Evolutionary conservation across 1,140 invertebrate genomes (phyloP), one percentile per base, ranked within the genome.

Genomic region (Hyles euphorbiae): DNA sequence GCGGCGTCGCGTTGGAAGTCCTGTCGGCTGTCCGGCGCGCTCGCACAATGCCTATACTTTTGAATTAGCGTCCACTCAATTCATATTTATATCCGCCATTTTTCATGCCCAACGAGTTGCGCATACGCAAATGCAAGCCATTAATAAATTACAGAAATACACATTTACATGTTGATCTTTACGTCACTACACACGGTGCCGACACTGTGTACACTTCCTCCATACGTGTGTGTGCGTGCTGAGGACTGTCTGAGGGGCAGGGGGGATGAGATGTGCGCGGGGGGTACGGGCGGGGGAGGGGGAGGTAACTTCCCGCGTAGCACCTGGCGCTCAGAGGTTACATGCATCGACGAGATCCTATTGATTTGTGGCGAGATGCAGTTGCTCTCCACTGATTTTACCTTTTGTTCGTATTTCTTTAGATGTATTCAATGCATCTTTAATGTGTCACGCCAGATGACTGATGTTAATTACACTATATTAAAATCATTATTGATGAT

Each of bases 311-410:
- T 85, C 82, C 84, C 82, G 82, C 78, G 68, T 79, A 83, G 79
- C 82, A 85, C 82, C 84, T 85, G 81, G 84, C 82, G 81, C 74
- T 70, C 72, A 59, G 77, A 81, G 81, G 79, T 74, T 79, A 81
- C 79, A 70, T 76, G 65, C 60, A 67, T 78, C 81, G 74, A 81
- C 73, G 64, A 74, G 76, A 76, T 81, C 78, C 70, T 76, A 84
- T 85, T 83, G 82, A 84, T 87, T 84, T 87, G 81, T 85, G 64
- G 74, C 74, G 57, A 79, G 78, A 77, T 72, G 56, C 62, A 65
- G 51, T 66, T 69, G 65, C 61, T 74, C 63, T 72, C 69, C 72
- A 74, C 70, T 61, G 72, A 80, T 78, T 22, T 76, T 72, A 61
- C 65, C 62, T 63, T 76, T 76, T 75, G 67, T 76, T 74, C 69